Evolutionary conservation across 2,113 vertebrate genomes (phyloP).

Genomic region (Sphaerodactylus townsendi): DNA sequence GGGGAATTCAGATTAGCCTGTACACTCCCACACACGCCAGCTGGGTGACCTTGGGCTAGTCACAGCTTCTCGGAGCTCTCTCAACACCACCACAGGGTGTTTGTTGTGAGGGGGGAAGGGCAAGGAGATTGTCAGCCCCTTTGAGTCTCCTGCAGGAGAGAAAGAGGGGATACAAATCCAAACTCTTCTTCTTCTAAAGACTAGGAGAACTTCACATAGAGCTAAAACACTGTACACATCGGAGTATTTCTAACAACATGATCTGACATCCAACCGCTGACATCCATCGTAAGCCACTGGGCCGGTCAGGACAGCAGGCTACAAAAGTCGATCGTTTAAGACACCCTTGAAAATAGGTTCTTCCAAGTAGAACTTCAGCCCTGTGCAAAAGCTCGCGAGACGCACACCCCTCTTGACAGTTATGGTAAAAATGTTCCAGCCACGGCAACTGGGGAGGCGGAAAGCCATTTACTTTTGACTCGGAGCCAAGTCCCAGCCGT

Average conservation of each 20-base stretch:
- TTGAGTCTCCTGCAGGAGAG: no score
- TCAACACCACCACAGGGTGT: no score
- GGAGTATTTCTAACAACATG: not conserved
- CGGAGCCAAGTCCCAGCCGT: not conserved
- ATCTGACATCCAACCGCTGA: not conserved
- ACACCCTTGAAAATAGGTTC: not conserved
- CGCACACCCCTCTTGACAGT: not conserved
- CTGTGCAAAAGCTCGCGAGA: not conserved
- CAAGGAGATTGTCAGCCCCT: no score
- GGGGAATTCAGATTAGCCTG: no score
- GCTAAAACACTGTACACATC: not conserved
- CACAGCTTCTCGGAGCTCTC: no score
- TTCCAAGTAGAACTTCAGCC: not conserved
- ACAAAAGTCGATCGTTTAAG: not conserved
- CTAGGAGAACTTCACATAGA: not conserved
- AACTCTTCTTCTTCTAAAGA: no score
- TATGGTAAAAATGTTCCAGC: not conserved
- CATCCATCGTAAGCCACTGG: not conserved
- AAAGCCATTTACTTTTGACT: not conserved
- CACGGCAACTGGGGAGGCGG: not conserved
- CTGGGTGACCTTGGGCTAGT: no score
- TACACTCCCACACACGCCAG: no score
- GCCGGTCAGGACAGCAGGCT: not conserved
- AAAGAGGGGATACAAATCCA: no score
- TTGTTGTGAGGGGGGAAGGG: no score